Percentiles rank a stretch among this genome's conserved stretches.
phyloP scores from a whole-genome alignment of 2,888 invertebrate species.

The Seira ritae region DNA sequence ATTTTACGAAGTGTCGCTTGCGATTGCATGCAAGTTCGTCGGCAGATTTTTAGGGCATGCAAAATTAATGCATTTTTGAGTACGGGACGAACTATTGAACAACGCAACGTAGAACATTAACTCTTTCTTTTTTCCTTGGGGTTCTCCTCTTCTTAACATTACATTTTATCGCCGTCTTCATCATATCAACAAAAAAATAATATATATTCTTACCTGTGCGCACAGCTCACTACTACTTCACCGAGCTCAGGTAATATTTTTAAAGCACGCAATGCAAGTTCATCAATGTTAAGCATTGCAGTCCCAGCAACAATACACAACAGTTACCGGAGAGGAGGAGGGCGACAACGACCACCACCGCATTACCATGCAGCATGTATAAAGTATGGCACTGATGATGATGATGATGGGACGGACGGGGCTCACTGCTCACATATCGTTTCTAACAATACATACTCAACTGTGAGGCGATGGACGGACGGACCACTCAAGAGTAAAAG shows the following conservation, averaged over 20 bases:
- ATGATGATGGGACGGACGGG: conserved; percentile 12
- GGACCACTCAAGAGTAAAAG: neutral
- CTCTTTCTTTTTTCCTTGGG: neutral
- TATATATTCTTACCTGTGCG: neutral
- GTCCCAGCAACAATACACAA: conserved; percentile 4
- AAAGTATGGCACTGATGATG: neutral
- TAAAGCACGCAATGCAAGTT: conserved; percentile 19
- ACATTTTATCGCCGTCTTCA: conserved; percentile 1
- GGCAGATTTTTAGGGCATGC: neutral
- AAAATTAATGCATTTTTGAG: neutral
- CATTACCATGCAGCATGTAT: neutral
- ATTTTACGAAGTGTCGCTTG: neutral
- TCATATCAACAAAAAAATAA: neutral
- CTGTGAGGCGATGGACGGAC: neutral
- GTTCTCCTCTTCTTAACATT: neutral
- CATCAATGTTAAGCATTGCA: neutral
- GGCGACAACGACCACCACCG: neutral
- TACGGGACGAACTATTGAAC: neutral
- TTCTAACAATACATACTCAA: neutral
- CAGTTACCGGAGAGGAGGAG: neutral
- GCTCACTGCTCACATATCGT: neutral
- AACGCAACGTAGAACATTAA: neutral
- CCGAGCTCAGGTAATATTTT: conserved; percentile 17
- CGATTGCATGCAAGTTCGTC: neutral
- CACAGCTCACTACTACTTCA: conserved; percentile 5